Percentiles rank a stretch among this genome's conserved stretches.
phyloP scores from a whole-genome alignment of 2,888 invertebrate genomes.

The Dromius quadrimaculatus region DNA sequence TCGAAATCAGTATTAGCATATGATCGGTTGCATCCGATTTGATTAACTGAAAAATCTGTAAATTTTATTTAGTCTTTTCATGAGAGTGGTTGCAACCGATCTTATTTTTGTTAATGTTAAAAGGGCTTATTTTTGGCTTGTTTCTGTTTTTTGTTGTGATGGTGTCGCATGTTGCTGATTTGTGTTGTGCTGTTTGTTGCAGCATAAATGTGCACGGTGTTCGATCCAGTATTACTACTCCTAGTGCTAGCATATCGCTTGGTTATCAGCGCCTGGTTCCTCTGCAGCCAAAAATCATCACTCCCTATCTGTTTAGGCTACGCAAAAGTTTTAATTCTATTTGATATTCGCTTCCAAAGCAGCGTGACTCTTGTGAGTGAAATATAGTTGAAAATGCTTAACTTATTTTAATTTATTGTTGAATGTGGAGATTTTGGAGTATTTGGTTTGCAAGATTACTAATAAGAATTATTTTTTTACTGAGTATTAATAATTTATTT shows the following conservation, averaged over 20 bases:
- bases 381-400: not conserved
- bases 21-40: no score
- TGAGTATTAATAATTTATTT: no score
- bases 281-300: conserved; percentile 54
- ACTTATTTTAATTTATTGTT: no score
- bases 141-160: not conserved
- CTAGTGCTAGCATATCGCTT: conserved; percentile 39
- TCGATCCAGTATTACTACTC: conserved; percentile 3
- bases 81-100: no score
- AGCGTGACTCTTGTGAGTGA: not conserved
- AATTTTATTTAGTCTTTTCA: no score
- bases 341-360: conserved; percentile 30
- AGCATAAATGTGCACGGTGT: conserved; percentile 39
- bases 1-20: no score
- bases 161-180: conserved; percentile 43
- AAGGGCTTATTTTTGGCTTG: no score
- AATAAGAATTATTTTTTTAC: no score
- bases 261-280: conserved; percentile 49
- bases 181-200: conserved; percentile 45
- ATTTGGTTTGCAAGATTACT: no score
- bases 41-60: no score
- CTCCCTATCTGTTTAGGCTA: conserved; percentile 56
- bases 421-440: no score
- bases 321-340: conserved; percentile 57
- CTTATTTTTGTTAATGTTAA: no score